Evolutionary conservation across 1,140 invertebrate species (phyloP).

Genomic region (Drosophila trapezifrons): DNA sequence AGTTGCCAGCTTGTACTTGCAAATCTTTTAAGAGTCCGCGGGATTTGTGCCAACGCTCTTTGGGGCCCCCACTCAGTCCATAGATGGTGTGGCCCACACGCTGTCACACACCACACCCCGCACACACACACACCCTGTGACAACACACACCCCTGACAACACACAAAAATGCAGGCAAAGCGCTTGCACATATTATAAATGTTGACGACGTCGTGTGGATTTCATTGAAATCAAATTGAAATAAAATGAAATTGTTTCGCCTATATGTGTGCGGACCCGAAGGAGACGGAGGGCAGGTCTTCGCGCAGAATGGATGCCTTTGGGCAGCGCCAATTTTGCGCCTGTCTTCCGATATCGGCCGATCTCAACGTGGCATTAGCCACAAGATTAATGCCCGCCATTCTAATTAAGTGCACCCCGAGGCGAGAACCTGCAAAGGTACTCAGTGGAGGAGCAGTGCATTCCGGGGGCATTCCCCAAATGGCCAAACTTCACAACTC

Average conservation of each 20-base stretch:
- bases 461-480: constrained; percentile 14
- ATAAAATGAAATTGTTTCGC: constrained; percentile 53
- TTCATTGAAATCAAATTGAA: constrained; percentile 71
- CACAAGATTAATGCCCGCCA: constrained; percentile 68
- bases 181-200: constrained; percentile 55
- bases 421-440: constrained; percentile 5
- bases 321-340: constrained; percentile 67
- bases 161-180: constrained; percentile 47
- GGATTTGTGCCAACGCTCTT: constrained; percentile 65
- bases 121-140: constrained; percentile 12
- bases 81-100: constrained; percentile 74
- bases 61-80: constrained; percentile 64
- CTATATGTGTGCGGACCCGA: not conserved
- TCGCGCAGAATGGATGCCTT: constrained; percentile 29
- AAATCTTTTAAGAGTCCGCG: constrained; percentile 35
- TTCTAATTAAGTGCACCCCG: constrained; percentile 66
- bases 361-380: constrained; percentile 78
- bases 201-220: constrained; percentile 55
- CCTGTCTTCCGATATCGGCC: constrained; percentile 68
- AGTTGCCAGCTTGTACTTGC: constrained; percentile 31
- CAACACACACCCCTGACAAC: not conserved
- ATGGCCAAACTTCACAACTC: constrained; percentile 36
- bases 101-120: constrained; percentile 22
- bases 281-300: constrained; percentile 1
- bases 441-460: constrained; percentile 27